Conservation (phyloP, 2,888 invertebrate genomes). For the Salpingus planirostris region DNA sequence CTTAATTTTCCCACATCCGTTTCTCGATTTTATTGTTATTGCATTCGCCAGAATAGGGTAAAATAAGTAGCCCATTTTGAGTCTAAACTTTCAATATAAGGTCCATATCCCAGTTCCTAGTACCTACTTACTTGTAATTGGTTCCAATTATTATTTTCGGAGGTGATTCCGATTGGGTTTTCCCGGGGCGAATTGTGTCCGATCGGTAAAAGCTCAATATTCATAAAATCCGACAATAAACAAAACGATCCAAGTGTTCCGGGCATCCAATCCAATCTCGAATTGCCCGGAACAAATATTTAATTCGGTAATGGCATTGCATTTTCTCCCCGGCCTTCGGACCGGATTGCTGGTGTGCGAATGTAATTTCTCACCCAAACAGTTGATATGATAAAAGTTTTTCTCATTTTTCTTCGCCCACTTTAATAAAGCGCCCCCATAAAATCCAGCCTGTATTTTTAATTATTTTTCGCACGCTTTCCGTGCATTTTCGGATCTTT, state of each 20-base stretch:
- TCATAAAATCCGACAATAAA: too few relatives aligned
- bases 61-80: too few relatives aligned
- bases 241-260: constrained; percentile 13
- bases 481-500: constrained; percentile 14
- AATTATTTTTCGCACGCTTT: constrained; percentile 30
- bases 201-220: too few relatives aligned
- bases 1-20: too few relatives aligned
- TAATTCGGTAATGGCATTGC: constrained; percentile 28
- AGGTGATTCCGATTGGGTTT: too few relatives aligned
- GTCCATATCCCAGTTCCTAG: too few relatives aligned
- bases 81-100: too few relatives aligned
- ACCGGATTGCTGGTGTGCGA: constrained; percentile 20
- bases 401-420: constrained; percentile 35
- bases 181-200: too few relatives aligned
- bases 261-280: constrained; percentile 25
- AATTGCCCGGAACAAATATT: constrained; percentile 27
- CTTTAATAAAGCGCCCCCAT: constrained; percentile 33
- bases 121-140: too few relatives aligned
- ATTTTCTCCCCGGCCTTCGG: constrained; percentile 12
- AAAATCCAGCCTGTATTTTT: constrained; percentile 35
- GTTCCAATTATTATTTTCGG: too few relatives aligned
- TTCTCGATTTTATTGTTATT: too few relatives aligned
- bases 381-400: constrained; percentile 36
- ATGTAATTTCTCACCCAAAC: constrained; percentile 34
- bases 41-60: too few relatives aligned